Evolutionary conservation across 2,797 vertebrate genomes (phyloP).

Genomic region (Peromyscus attwateri): DNA sequence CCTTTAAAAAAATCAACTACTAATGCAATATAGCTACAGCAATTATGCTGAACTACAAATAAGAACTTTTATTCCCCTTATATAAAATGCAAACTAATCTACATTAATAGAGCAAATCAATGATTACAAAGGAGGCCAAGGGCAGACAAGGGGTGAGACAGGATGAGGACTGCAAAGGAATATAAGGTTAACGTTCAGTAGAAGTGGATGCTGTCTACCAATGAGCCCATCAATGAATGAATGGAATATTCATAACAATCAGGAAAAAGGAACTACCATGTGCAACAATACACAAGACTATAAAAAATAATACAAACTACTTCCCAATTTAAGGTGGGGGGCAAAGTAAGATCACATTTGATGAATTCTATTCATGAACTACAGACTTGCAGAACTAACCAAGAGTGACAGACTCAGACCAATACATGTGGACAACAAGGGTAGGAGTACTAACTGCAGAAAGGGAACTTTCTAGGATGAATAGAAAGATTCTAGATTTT

Average conservation of each 20-base stretch:
- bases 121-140: neutral
- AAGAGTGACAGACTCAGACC: neutral
- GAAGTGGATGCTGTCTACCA: neutral
- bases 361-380: conserved; percentile 31
- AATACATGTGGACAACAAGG: neutral
- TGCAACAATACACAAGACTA: neutral
- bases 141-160: neutral
- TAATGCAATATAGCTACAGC: neutral
- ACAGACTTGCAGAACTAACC: conserved; percentile 1
- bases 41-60: neutral
- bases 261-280: neutral
- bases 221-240: neutral
- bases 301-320: neutral
- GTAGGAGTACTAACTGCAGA: neutral
- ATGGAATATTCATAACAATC: neutral
- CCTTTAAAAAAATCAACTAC: neutral
- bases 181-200: neutral
- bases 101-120: neutral
- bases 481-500: neutral
- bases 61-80: neutral
- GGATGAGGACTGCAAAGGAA: neutral
- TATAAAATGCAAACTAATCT: conserved; percentile 7
- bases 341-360: neutral
- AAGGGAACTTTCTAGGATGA: neutral
- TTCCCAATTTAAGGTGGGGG: neutral